Percentiles rank a stretch among this genome's conserved stretches.
Evolutionary conservation across 2,888 invertebrate genomes (phyloP).

Genomic region (Torymus tubicola): DNA sequence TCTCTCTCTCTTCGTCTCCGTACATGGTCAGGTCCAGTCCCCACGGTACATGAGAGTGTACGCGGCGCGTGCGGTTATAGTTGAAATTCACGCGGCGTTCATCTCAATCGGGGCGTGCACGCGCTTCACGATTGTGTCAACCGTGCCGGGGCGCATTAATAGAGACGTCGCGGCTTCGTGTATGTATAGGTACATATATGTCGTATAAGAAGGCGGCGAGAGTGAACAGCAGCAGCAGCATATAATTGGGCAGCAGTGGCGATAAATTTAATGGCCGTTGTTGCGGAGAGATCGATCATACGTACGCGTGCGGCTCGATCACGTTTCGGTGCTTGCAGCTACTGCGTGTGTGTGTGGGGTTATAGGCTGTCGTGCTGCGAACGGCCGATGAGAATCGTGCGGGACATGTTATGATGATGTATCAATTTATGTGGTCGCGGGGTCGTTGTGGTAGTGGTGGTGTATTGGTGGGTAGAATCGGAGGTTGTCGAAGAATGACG

Average conservation of each 20-base stretch:
- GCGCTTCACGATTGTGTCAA: conserved; percentile 5
- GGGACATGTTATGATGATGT: neutral
- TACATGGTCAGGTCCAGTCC: no score
- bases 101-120: conserved; percentile 8
- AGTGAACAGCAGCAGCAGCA: conserved; percentile 8
- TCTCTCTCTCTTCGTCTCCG: neutral
- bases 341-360: no score
- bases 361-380: no score
- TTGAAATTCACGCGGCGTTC: conserved; percentile 40
- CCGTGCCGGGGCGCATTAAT: neutral
- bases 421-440: conserved; percentile 1
- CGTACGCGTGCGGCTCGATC: neutral
- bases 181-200: neutral
- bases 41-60: no score
- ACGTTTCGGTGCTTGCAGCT: neutral
- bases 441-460: neutral
- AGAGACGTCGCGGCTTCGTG: neutral
- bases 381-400: neutral
- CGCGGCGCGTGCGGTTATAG: neutral
- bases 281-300: conserved; percentile 31
- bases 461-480: no score
- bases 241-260: conserved; percentile 12
- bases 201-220: neutral
- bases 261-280: conserved; percentile 42
- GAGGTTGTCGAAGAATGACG: no score